Percentiles rank a stretch among this genome's conserved stretches.
phyloP scores from a whole-genome alignment of 2,113 vertebrate species.

The Onychostruthus taczanowskii region DNA sequence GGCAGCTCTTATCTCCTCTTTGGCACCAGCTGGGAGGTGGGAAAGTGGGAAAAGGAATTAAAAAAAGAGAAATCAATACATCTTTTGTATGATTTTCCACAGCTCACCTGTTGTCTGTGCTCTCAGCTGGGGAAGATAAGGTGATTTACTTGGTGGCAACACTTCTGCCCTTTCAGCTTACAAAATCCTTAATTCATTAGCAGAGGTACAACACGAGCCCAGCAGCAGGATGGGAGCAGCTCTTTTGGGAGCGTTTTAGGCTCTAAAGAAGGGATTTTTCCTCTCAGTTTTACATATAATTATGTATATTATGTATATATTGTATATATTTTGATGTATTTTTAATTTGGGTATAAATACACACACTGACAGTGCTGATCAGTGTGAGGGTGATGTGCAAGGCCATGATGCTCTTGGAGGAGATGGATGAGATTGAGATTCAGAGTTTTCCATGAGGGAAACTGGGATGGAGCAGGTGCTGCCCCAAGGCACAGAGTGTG shows the following conservation, averaged over 20 bases:
- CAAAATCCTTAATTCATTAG: conserved; percentile 31
- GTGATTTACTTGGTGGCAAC: conserved; percentile 43
- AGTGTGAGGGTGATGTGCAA: background rate
- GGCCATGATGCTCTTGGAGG: background rate
- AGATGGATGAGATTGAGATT: background rate
- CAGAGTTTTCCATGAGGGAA: background rate
- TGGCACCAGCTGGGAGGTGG: conserved; percentile 45
- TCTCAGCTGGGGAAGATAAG: conserved; percentile 46
- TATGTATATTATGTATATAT: too few species aligned
- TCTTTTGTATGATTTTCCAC: conserved; percentile 52
- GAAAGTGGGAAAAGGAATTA: background rate
- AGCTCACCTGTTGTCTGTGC: conserved; percentile 42
- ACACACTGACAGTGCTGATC: background rate
- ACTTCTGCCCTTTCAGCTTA: conserved; percentile 21
- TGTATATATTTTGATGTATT: background rate
- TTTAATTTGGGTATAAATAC: background rate
- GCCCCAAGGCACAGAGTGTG: background rate
- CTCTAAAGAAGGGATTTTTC: background rate
- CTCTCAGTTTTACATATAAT: background rate
- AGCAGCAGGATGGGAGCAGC: background rate
- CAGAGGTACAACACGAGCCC: background rate
- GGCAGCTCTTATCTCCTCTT: conserved; percentile 46
- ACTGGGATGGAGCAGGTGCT: background rate
- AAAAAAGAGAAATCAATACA: conserved; percentile 37
- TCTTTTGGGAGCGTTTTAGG: background rate